A percentile compares a stretch with the other conserved stretches of the same genome.
Conservation (phyloP, 2,888 invertebrate genomes). For the Taenaris catops region DNA sequence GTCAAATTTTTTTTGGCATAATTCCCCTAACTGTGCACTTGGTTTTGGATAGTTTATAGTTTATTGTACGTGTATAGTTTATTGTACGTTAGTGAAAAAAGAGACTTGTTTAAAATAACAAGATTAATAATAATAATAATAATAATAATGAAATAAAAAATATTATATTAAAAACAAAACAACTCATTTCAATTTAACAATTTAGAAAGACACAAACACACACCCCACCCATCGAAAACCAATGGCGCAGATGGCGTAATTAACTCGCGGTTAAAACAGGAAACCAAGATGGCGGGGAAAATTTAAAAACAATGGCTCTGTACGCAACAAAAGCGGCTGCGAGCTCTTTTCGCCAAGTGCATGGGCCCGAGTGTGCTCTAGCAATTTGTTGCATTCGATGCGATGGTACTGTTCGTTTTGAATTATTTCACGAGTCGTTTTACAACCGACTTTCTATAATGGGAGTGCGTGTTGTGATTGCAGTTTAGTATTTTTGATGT, state of each 20-base stretch:
- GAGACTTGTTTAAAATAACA: too few relatives aligned
- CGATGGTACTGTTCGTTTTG: not conserved
- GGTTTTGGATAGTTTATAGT: too few relatives aligned
- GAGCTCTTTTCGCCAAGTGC: conserved; percentile 17
- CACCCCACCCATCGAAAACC: conserved; percentile 5
- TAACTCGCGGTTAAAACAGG: conserved; percentile 30
- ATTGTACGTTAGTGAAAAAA: too few relatives aligned
- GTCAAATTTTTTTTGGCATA: too few relatives aligned
- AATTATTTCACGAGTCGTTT: not conserved
- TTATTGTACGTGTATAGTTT: too few relatives aligned
- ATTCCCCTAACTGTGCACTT: too few relatives aligned
- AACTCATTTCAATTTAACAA: not conserved
- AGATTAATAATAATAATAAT: too few relatives aligned
- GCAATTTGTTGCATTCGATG: conserved; percentile 20
- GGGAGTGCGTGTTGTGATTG: too few relatives aligned
- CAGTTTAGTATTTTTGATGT: too few relatives aligned
- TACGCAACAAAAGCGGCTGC: conserved; percentile 18
- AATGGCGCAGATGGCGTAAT: conserved; percentile 46
- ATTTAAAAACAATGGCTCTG: conserved; percentile 26
- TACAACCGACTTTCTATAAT: not conserved
- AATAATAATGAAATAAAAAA: too few relatives aligned
- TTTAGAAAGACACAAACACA: conserved; percentile 3
- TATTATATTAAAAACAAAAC: too few relatives aligned
- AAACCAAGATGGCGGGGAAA: conserved; percentile 24
- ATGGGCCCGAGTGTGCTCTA: conserved; percentile 18